These are phyloP conservation scores for Chrysolina haemoptera DNA, from an alignment of 2,888 invertebrate genomes.

Conservation along the genomic window DNA sequence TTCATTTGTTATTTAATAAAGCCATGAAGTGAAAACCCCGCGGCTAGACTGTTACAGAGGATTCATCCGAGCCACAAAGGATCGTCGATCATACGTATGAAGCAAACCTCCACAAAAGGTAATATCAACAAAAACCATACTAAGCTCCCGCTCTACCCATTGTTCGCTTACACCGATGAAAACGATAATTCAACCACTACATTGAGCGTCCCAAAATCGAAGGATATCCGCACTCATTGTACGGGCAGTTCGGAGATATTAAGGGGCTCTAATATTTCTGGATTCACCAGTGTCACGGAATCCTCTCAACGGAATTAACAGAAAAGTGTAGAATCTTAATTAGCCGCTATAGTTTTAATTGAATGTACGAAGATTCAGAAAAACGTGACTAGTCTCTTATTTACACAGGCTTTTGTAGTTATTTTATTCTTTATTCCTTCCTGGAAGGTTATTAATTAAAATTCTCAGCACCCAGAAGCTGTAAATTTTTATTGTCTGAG, in stretches of 20 bases:
- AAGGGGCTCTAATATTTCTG: constrained; percentile 26
- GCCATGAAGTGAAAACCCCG: constrained; percentile 1
- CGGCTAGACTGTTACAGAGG: background rate
- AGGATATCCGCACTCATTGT: constrained; percentile 23
- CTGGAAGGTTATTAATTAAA: constrained; percentile 1
- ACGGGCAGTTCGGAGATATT: constrained; percentile 27
- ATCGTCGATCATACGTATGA: constrained; percentile 12
- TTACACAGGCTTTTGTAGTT: constrained; percentile 31
- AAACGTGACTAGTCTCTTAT: constrained; percentile 46
- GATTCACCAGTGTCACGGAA: constrained; percentile 26
- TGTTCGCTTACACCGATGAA: constrained; percentile 27
- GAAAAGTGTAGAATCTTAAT: constrained; percentile 54
- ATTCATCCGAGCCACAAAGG: constrained; percentile 6
- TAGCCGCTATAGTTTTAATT: constrained; percentile 54
- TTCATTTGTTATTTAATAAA: constrained; percentile 8
- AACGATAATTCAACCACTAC: constrained; percentile 13
- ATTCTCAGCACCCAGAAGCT: background rate
- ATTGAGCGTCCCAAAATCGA: constrained; percentile 16
- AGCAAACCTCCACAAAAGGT: constrained; percentile 21
- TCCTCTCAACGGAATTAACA: constrained; percentile 36
- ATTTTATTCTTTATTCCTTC: constrained; percentile 11
- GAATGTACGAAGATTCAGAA: constrained; percentile 53
- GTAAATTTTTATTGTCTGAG: background rate
- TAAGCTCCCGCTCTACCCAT: constrained; percentile 9
- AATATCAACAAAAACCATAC: constrained; percentile 14